phyloP scores from a whole-genome alignment of 2,888 invertebrate species.

The Ceriagrion tenellum region DNA sequence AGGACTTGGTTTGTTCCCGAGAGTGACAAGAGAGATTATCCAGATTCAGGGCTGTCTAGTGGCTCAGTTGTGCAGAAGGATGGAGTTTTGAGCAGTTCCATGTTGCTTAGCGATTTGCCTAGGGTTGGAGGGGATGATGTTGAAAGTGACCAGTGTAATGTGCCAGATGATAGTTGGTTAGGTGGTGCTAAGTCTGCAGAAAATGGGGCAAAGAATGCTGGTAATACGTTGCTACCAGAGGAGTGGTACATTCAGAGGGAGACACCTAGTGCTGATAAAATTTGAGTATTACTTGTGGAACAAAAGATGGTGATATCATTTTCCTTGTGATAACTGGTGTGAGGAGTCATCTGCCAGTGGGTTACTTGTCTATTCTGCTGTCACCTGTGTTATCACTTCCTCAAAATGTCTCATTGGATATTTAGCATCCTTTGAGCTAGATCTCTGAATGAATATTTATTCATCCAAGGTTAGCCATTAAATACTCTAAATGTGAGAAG shows the following conservation, averaged over 20 bases:
- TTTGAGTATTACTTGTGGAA: not conserved
- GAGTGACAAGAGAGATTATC: constrained; percentile 11
- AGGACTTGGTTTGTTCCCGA: constrained; percentile 23
- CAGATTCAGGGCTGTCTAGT: not conserved
- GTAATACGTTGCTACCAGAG: not conserved
- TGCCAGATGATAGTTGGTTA: not conserved
- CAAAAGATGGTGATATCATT: not conserved
- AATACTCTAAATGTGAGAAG: not conserved
- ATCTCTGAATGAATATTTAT: not conserved
- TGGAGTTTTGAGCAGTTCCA: not conserved
- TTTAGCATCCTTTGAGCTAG: too few species aligned
- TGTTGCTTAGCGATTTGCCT: constrained; percentile 1
- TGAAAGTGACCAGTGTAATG: constrained; percentile 34
- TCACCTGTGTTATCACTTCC: too few species aligned
- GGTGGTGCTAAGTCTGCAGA: not conserved
- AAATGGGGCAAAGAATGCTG: not conserved
- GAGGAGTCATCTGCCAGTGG: not conserved
- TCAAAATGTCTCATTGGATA: too few species aligned
- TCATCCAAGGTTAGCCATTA: not conserved
- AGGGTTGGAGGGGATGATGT: not conserved
- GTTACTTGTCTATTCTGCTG: too few species aligned
- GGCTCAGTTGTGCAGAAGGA: not conserved
- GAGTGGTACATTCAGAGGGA: constrained; percentile 7
- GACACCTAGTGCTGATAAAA: constrained; percentile 1
- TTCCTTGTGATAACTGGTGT: not conserved